Percentiles rank a stretch among this genome's conserved stretches.
These are phyloP conservation scores for Brotula barbata DNA, from an alignment of 2,797 vertebrate genomes.

Conservation along the genomic window DNA sequence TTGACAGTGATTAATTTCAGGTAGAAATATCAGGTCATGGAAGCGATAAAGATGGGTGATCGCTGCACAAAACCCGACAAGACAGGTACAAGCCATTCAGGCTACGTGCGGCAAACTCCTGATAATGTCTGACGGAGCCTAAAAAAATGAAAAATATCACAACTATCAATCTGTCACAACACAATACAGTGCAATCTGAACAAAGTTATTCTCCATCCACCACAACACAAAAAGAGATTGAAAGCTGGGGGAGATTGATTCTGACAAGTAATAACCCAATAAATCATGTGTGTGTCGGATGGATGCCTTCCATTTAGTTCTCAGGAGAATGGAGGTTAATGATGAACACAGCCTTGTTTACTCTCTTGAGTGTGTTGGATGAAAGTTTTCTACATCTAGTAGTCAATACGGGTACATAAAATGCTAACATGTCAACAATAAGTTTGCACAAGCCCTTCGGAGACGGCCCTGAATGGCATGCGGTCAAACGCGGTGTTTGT, in stretches of 20 bases:
- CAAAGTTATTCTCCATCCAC: slow-evolving; percentile 55
- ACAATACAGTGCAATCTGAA: slow-evolving; percentile 40
- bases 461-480: slow-evolving; percentile 10
- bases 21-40: slow-evolving; percentile 40
- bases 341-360: slow-evolving; percentile 40
- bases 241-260: slow-evolving; percentile 19
- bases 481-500: slow-evolving; percentile 11
- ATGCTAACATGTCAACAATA: slow-evolving; percentile 5
- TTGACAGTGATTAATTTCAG: slow-evolving; percentile 65
- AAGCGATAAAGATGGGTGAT: slow-evolving; percentile 54
- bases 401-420: slow-evolving; percentile 10
- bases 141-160: slow-evolving; percentile 20
- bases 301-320: slow-evolving; percentile 34
- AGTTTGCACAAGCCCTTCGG: slow-evolving; percentile 3
- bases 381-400: slow-evolving; percentile 19
- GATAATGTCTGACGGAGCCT: slow-evolving; percentile 34
- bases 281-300: slow-evolving; percentile 29
- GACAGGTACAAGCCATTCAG: slow-evolving; percentile 35
- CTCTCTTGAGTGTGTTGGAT: slow-evolving; percentile 22
- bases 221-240: slow-evolving; percentile 14
- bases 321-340: slow-evolving; percentile 52
- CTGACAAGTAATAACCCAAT: slow-evolving; percentile 43
- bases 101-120: slow-evolving; percentile 12
- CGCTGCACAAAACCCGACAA: slow-evolving; percentile 35
- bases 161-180: slow-evolving; percentile 26